These are phyloP conservation scores for Anarsia innoxiella DNA, from an alignment of 2,888 invertebrate genomes.

Conservation along the genomic window DNA sequence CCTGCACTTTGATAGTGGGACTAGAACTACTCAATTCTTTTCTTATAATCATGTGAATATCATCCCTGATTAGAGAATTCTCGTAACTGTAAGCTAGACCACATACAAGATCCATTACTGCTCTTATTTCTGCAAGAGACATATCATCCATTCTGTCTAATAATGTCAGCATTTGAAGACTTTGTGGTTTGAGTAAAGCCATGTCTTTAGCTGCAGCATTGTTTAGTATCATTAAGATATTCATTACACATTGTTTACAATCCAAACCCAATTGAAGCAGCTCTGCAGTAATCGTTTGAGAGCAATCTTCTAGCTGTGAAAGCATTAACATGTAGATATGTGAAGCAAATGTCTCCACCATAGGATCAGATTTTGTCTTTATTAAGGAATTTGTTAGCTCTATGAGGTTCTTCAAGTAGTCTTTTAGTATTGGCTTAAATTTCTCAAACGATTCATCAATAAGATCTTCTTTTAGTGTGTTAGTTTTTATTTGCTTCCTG, in stretches of 20 bases:
- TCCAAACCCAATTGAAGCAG: constrained; percentile 53
- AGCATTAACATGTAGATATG: constrained; percentile 74
- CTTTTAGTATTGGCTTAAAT: constrained; percentile 71
- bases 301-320: constrained; percentile 49
- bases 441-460: constrained; percentile 73
- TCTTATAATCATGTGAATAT: constrained; percentile 88
- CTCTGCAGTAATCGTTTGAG: constrained; percentile 55
- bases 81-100: constrained; percentile 77
- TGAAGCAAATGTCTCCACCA: constrained; percentile 74
- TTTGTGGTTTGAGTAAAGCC: constrained; percentile 72
- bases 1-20: constrained; percentile 79
- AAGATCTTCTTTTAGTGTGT: constrained; percentile 74
- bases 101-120: constrained; percentile 86
- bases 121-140: constrained; percentile 81
- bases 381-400: constrained; percentile 74
- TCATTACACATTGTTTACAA: constrained; percentile 52
- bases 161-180: constrained; percentile 77
- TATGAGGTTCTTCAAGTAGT: constrained; percentile 71
- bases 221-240: constrained; percentile 50
- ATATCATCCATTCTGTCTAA: constrained; percentile 86
- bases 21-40: constrained; percentile 85
- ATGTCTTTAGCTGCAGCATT: constrained; percentile 56
- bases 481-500: constrained; percentile 77
- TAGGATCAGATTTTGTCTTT: constrained; percentile 59
- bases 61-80: constrained; percentile 79